These are phyloP conservation scores for Apeltes quadracus DNA, from an alignment of 2,113 vertebrate genomes.

Conservation along the genomic window DNA sequence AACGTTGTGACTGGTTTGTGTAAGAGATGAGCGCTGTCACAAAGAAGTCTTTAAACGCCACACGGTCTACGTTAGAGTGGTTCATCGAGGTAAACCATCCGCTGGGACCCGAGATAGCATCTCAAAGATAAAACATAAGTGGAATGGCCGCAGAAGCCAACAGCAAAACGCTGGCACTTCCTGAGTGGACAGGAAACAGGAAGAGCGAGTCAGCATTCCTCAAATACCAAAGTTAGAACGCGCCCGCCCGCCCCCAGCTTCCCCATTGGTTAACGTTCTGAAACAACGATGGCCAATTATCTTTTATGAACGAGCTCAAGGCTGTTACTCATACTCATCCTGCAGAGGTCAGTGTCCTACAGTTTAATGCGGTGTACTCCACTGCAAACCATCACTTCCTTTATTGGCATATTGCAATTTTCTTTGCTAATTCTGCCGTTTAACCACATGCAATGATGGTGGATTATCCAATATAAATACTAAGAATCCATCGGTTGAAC, in stretches of 20 bases:
- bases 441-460: not conserved
- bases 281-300: not conserved
- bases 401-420: not conserved
- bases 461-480: slow-evolving; percentile 2
- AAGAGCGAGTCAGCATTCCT: slow-evolving; percentile 79
- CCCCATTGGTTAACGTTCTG: slow-evolving; percentile 13
- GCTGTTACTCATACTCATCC: slow-evolving; percentile 36
- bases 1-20: not conserved
- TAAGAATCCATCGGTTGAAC: not conserved
- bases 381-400: not conserved
- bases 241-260: not conserved
- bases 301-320: not conserved
- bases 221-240: slow-evolving; percentile 52
- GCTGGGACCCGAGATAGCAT: slow-evolving; percentile 48
- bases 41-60: slow-evolving; percentile 50
- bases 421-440: not conserved
- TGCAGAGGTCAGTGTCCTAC: slow-evolving; percentile 67
- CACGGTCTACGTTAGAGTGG: slow-evolving; percentile 23
- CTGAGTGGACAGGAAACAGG: slow-evolving; percentile 78
- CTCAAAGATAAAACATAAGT: slow-evolving; percentile 68
- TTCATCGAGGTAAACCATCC: slow-evolving; percentile 32
- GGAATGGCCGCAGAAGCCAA: slow-evolving; percentile 51
- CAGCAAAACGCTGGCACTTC: slow-evolving; percentile 72
- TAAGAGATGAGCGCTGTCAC: not conserved
- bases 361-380: not conserved